phyloP scores from a whole-genome alignment of 2,797 vertebrate species.

The Lindbergichthys nudifrons region DNA sequence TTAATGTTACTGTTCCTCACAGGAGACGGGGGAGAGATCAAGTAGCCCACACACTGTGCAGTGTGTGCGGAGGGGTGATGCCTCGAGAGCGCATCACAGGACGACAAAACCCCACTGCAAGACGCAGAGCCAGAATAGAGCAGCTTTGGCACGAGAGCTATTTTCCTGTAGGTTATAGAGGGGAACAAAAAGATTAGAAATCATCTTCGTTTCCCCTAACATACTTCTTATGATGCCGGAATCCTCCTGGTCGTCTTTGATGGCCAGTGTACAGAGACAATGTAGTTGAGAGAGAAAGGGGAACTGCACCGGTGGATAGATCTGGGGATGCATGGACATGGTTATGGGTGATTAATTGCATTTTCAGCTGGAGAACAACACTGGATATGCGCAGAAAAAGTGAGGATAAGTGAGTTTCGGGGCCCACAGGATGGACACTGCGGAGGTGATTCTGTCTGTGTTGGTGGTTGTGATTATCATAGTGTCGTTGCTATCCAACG shows the following conservation, averaged over 20 bases:
- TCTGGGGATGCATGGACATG: conserved; percentile 73
- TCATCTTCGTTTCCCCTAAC: conserved; percentile 36
- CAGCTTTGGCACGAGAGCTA: conserved; percentile 52
- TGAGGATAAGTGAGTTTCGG: conserved; percentile 70
- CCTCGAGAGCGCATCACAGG: conserved; percentile 71
- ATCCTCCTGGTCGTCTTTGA: conserved; percentile 64
- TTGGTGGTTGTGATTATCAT: conserved; percentile 90
- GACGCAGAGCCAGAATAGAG: conserved; percentile 68
- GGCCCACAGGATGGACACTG: conserved; percentile 91
- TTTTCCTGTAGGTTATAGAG: conserved; percentile 57
- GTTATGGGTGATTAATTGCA: conserved; percentile 65
- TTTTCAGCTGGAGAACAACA: conserved; percentile 43
- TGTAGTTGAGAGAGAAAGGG: conserved; percentile 80
- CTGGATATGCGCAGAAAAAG: conserved; percentile 73
- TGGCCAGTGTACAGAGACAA: conserved; percentile 62
- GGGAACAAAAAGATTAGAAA: conserved; percentile 27
- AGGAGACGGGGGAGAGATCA: conserved; percentile 45
- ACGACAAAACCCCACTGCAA: conserved; percentile 63
- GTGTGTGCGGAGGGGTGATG: conserved; percentile 67
- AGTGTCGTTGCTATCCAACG: conserved; percentile 96
- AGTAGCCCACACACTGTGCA: conserved; percentile 61
- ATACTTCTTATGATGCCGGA: conserved; percentile 61
- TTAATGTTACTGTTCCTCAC: conserved; percentile 9
- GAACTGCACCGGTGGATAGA: conserved; percentile 65
- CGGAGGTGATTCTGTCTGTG: conserved; percentile 90